phyloP scores from a whole-genome alignment of 2,888 invertebrate genomes.

The Ethmia dodecea region DNA sequence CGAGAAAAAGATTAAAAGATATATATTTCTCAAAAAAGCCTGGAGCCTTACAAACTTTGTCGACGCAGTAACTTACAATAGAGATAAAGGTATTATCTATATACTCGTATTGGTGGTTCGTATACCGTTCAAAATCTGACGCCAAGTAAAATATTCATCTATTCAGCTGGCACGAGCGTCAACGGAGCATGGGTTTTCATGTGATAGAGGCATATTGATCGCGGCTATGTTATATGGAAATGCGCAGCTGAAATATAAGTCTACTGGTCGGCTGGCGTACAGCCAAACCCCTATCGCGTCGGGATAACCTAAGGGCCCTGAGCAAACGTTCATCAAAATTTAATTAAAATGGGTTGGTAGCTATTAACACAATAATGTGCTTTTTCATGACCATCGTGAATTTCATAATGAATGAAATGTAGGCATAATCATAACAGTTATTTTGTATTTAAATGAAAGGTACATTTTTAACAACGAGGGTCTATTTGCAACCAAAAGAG shows the following conservation, averaged over 20 bases:
- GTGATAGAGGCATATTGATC: constrained; percentile 18
- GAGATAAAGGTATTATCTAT: no score
- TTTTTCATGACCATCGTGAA: constrained; percentile 1
- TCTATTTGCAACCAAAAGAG: no score
- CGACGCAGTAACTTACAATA: no score
- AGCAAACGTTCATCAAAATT: constrained; percentile 9
- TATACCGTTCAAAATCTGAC: constrained; percentile 20
- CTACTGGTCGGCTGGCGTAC: constrained; percentile 43
- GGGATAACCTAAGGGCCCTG: constrained; percentile 20
- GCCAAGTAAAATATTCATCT: constrained; percentile 26
- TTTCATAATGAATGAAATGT: no score
- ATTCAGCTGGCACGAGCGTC: constrained; percentile 20
- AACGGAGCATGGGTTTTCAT: constrained; percentile 15
- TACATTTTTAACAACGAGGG: no score
- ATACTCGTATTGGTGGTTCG: constrained; percentile 21
- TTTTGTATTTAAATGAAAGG: no score
- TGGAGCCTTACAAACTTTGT: no score
- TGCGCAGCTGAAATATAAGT: constrained; percentile 46
- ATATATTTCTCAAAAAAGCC: no score
- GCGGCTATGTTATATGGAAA: constrained; percentile 31
- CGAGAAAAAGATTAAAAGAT: neutral
- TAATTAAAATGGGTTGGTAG: constrained; percentile 7
- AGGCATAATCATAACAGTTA: no score
- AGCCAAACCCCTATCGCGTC: constrained; percentile 39
- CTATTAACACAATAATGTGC: constrained; percentile 7